phyloP scores from a whole-genome alignment of 2,888 invertebrate genomes.

The Netelia inedita region DNA sequence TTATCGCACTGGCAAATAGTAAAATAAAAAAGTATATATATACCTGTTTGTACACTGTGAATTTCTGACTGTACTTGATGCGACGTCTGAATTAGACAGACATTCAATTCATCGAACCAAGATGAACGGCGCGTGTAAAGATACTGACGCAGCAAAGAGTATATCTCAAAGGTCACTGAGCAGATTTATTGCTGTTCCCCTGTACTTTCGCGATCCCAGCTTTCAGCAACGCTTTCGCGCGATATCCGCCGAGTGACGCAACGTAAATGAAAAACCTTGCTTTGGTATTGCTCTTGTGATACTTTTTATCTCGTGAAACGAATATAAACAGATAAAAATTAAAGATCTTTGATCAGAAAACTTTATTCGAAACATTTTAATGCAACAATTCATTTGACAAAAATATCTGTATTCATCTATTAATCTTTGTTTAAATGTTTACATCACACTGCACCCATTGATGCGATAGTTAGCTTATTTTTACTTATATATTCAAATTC shows the following conservation, averaged over 20 bases:
- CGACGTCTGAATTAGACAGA: neutral
- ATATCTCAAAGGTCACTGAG: conserved; percentile 60
- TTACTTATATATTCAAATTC: neutral
- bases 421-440: neutral
- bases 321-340: neutral
- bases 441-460: neutral
- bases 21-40: conserved; percentile 9
- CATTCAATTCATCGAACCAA: conserved; percentile 38
- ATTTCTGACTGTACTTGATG: conserved; percentile 31
- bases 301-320: neutral
- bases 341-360: neutral
- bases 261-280: conserved; percentile 3
- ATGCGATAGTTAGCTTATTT: neutral
- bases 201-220: conserved; percentile 60
- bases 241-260: conserved; percentile 26
- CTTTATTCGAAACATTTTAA: neutral
- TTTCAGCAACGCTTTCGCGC: neutral
- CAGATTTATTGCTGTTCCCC: conserved; percentile 55
- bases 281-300: neutral
- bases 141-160: conserved; percentile 36
- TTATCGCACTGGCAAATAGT: neutral
- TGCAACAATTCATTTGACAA: neutral
- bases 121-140: conserved; percentile 32
- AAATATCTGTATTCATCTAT: neutral
- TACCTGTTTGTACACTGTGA: conserved; percentile 1